Evolutionary conservation across 2,113 vertebrate genomes (phyloP), one percentile per base, ranked within the genome.

Genomic region (Gorsachius goisagi): DNA sequence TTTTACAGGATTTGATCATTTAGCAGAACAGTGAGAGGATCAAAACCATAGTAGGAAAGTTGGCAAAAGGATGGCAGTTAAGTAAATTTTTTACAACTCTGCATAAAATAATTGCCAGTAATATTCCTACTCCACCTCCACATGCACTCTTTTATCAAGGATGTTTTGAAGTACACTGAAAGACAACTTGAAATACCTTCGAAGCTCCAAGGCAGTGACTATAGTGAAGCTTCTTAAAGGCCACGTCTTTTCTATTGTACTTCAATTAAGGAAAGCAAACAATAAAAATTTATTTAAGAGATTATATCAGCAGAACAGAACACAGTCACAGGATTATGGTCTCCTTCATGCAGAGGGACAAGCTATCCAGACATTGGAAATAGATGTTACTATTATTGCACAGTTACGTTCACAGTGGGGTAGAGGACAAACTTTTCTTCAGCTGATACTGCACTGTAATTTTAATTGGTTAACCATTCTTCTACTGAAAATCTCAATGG

Each of bases 251-350:
- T 78, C 91, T 80, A 82, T 91, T 96, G 84, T 92, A 94, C 64
- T 96, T 86, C 75, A 88, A 92, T 97, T 97, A 95, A 88, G 84
- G 56, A 94, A 88, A 96, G 84, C 91, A 97, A 97, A 97, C 91
- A 96, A 58, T 84, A 91, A 88, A 96, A 94, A 86, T 96, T 94
- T 96, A 88, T 93, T 96, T 92, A 93, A 95, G 88, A 91, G 64
- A 93, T 95, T 92, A 44, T 93, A 95, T 95, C 93, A 94, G 58
- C 74, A 79, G 86, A 97, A 91, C 41, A 77, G 88, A 95, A 60
- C 69, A 80, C n/a, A 87, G 80, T 49, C 53, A 50, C n/a, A 39
- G 87, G 86, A 82, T 93, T 93, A 96, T 82, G 53, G 55, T 89
- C 60, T 88, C 75, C 90, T 95, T 21, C 67, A 78, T 87, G 69